Conservation (phyloP, 2,113 vertebrate genomes). For the Archocentrus centrarchus region DNA sequence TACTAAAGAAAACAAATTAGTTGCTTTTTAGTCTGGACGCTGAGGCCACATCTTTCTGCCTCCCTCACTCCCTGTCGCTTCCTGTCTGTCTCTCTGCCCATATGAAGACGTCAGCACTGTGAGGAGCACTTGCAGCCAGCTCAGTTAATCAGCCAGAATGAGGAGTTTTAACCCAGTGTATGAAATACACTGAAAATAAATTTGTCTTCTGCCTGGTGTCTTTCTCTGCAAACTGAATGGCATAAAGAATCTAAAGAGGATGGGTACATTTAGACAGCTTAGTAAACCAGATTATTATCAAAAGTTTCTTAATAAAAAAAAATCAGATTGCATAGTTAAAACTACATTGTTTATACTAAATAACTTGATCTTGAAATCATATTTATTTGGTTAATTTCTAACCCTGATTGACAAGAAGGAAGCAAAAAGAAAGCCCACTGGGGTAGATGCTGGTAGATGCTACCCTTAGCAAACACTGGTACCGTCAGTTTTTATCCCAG, state of each 20-base stretch:
- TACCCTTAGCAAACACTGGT: neutral
- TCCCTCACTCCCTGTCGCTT: constrained; percentile 39
- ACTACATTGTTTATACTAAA: neutral
- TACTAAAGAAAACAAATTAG: constrained; percentile 71
- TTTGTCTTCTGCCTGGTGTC: constrained; percentile 1
- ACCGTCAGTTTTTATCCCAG: neutral
- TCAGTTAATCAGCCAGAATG: constrained; percentile 25
- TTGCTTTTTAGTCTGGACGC: constrained; percentile 62
- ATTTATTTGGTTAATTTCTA: neutral
- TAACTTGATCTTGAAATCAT: neutral
- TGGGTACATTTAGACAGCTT: neutral
- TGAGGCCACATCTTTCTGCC: constrained; percentile 55
- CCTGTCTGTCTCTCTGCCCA: constrained; percentile 36
- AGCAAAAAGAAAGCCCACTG: neutral
- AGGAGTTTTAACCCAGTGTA: constrained; percentile 20
- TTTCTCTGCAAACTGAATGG: neutral
- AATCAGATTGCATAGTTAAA: neutral
- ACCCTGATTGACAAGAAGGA: neutral
- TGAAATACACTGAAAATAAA: constrained; percentile 13
- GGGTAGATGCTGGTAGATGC: neutral
- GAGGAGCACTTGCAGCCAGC: constrained; percentile 26
- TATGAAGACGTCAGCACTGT: constrained; percentile 47
- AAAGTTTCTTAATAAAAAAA: neutral
- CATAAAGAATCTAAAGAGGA: neutral
- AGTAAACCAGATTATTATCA: neutral